Evolutionary conservation across 2,888 invertebrate species (phyloP), one percentile per base, ranked within the genome.

Genomic region (Zygogramma bicolorata): DNA sequence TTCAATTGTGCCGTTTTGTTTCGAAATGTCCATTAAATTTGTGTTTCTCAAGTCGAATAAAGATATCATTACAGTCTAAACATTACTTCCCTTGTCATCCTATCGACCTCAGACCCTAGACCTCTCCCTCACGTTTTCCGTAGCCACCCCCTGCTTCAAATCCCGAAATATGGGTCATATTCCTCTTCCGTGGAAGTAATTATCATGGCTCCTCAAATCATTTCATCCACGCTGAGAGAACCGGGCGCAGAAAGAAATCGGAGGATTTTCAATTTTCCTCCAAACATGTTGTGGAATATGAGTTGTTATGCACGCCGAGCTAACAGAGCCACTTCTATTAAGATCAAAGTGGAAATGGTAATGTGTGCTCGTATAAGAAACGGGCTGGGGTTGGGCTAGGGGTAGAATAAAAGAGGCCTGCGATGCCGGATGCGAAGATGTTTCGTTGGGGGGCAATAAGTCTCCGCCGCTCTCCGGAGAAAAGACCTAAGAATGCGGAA

Each of bases 371-470:
- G 71, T 73, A 73, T 71, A 72, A 73, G 70, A 71, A 71, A 72
- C 59, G 59, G 25, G 66, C 49, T 25, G 59, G 27, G 22, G 22
- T 27, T 49, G 46, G 53, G 75, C 76, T 20, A 0, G 58, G 65
- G 71, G 67, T 76, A 70, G 73, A 70, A 72, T 76, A 77, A 77
- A 72, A 77, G 76, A 65, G 42, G 66, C 71, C 68, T 65, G 66
- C 66, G 68, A 71, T 74, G 72, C 73, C 77, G 82, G 79, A 80
- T 79, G 80, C 80, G 79, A 82, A 82, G 83, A 82, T 83, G 84
- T 83, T 83, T 83, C 81, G 81, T 80, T 79, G 75, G 81, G 81
- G 81, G 49, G 83, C 83, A 84, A 84, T 84, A 84, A 84, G 84
- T 84, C 83, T 81, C 73, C 31, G 77, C 75, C 75, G 77, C 75